Conservation (phyloP, 2,797 vertebrate species). For the Dryobates pubescens region DNA sequence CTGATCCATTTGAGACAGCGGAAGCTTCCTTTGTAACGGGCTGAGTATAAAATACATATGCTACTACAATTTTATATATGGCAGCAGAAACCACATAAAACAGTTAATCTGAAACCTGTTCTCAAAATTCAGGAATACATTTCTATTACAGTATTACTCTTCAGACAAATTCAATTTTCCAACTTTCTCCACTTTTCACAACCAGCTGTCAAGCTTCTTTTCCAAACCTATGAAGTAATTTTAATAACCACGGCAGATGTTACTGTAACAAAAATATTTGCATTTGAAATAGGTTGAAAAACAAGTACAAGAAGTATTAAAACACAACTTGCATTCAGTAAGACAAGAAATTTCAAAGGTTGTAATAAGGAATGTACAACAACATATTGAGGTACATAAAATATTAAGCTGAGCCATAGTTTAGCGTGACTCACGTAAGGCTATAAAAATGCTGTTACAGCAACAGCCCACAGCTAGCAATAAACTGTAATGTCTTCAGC, state of each 20-base stretch:
- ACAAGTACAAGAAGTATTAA: not conserved
- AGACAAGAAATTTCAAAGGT: constrained; percentile 1
- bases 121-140: not conserved
- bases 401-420: constrained; percentile 37
- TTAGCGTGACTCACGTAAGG: constrained; percentile 14
- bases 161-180: not conserved
- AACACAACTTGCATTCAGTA: not conserved
- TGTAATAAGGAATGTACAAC: constrained; percentile 18
- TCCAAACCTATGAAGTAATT: not conserved
- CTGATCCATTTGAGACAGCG: not conserved
- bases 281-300: constrained; percentile 21
- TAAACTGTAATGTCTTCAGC: constrained; percentile 50
- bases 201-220: not conserved
- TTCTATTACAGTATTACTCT: not conserved
- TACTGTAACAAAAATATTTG: constrained; percentile 18
- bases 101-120: not conserved
- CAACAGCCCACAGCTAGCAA: constrained; percentile 60
- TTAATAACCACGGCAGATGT: not conserved
- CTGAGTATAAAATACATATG: not conserved
- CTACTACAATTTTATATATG: not conserved
- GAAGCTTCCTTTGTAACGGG: not conserved
- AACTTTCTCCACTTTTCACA: not conserved
- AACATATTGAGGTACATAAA: constrained; percentile 57
- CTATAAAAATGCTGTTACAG: constrained; percentile 44
- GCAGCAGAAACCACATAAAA: not conserved